These are phyloP conservation scores for Zalophus californianus DNA, from an alignment of 2,797 vertebrate species.

Conservation along the genomic window DNA sequence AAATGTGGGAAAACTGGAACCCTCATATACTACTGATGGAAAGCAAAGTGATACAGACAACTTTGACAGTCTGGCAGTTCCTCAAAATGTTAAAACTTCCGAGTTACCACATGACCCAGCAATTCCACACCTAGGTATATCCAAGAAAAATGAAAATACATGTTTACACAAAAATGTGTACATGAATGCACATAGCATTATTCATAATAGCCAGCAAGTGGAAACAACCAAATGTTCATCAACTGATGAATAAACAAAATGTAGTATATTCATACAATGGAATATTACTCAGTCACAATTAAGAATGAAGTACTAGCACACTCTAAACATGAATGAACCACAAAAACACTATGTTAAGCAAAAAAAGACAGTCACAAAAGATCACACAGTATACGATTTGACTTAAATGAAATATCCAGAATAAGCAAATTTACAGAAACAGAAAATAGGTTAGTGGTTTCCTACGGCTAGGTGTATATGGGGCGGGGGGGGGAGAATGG, in stretches of 20 bases:
- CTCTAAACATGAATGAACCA: background rate
- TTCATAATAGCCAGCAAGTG: background rate
- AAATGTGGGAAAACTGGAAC: background rate
- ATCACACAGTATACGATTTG: background rate
- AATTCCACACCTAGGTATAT: background rate
- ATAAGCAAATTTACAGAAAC: background rate
- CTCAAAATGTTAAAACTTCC: background rate
- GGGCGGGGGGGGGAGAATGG: background rate
- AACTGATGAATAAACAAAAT: background rate
- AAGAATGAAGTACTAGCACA: background rate
- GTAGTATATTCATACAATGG: background rate
- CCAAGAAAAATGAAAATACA: background rate
- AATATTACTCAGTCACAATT: background rate
- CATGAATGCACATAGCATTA: background rate
- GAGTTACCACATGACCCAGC: background rate
- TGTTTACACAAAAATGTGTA: background rate
- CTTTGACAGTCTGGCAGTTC: background rate
- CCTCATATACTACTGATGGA: background rate
- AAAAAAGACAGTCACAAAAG: background rate
- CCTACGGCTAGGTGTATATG: background rate
- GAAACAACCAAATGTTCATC: background rate
- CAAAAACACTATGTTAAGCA: background rate
- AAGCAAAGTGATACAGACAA: background rate
- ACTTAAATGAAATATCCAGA: background rate
- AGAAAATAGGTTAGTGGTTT: background rate